A percentile compares a stretch with the other conserved stretches of the same genome.
Conservation (phyloP, 2,888 invertebrate genomes). For the Amblyjoppa fuscipennis region DNA sequence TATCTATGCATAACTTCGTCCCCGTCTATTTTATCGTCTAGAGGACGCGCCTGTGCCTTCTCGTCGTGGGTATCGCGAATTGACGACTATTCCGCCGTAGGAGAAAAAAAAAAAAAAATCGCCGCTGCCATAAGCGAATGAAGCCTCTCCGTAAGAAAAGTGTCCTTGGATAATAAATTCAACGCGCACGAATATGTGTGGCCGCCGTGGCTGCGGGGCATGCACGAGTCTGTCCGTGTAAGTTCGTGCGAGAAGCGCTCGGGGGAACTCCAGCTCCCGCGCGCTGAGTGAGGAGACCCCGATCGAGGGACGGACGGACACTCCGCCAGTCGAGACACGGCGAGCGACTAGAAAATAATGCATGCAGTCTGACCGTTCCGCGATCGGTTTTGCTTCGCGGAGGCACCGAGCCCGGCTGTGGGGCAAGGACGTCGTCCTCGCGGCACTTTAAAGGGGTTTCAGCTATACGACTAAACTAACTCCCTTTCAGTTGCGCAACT, state of each 20-base stretch:
- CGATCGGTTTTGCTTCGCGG: slow-evolving; percentile 5
- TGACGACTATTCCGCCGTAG: background rate
- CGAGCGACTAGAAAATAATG: slow-evolving; percentile 72
- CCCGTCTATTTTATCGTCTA: background rate
- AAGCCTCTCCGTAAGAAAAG: slow-evolving; percentile 36
- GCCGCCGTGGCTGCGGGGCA: background rate
- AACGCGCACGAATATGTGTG: slow-evolving; percentile 67
- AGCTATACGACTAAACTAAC: slow-evolving; percentile 5
- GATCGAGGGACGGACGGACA: slow-evolving; percentile 40
- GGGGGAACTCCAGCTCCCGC: slow-evolving; percentile 71
- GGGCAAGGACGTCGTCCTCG: slow-evolving; percentile 76
- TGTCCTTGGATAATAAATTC: slow-evolving; percentile 76
- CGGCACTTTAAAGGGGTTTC: slow-evolving; percentile 69
- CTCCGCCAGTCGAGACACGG: slow-evolving; percentile 54
- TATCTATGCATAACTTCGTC: background rate
- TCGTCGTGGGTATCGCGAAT: slow-evolving; percentile 1
- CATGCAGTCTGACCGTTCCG: slow-evolving; percentile 59
- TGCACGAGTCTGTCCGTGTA: background rate
- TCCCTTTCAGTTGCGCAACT: slow-evolving; percentile 71
- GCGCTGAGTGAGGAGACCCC: slow-evolving; percentile 26
- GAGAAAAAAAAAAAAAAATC: background rate
- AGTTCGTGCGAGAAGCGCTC: slow-evolving; percentile 18
- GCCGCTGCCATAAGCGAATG: slow-evolving; percentile 7
- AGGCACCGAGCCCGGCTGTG: slow-evolving; percentile 64
- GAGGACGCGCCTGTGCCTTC: background rate